Conservation (phyloP, 2,888 invertebrate genomes). For the Drepana falcataria region DNA sequence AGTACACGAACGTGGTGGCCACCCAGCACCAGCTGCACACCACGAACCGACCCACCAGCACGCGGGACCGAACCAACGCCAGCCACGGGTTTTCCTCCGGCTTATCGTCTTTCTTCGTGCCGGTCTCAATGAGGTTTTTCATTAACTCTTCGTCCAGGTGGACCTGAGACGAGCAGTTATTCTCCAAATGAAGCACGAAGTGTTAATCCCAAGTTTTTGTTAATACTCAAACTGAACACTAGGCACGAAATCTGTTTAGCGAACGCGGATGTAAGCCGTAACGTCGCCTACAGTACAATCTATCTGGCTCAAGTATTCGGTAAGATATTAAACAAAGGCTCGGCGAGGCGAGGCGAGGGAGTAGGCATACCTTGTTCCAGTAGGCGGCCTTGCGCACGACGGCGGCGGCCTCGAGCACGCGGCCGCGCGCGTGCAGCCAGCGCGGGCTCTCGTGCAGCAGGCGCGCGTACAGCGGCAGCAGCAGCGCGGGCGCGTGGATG, state of each 20-base stretch:
- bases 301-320: no score
- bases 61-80: constrained; percentile 41
- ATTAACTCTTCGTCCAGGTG: constrained; percentile 45
- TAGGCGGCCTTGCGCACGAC: constrained; percentile 80
- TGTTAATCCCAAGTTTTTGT: no score
- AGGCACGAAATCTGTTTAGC: no score
- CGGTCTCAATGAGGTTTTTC: constrained; percentile 29
- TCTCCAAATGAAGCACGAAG: no score
- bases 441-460: constrained; percentile 85
- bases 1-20: constrained; percentile 86
- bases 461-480: constrained; percentile 83
- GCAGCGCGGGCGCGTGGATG: constrained; percentile 82
- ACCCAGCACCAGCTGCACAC: constrained; percentile 81
- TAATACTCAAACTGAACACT: no score
- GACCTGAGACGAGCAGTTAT: constrained; percentile 38
- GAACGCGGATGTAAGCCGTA: no score
- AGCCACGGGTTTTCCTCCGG: constrained; percentile 40
- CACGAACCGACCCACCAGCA: constrained; percentile 44
- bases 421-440: constrained; percentile 84
- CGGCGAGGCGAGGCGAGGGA: no score
- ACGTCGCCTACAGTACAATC: no score
- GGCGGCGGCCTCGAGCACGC: constrained; percentile 73
- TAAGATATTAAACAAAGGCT: no score
- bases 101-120: constrained; percentile 8
- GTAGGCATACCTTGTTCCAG: constrained; percentile 81